Evolutionary conservation across 2,888 invertebrate genomes (phyloP).

Genomic region (Busseola fusca): DNA sequence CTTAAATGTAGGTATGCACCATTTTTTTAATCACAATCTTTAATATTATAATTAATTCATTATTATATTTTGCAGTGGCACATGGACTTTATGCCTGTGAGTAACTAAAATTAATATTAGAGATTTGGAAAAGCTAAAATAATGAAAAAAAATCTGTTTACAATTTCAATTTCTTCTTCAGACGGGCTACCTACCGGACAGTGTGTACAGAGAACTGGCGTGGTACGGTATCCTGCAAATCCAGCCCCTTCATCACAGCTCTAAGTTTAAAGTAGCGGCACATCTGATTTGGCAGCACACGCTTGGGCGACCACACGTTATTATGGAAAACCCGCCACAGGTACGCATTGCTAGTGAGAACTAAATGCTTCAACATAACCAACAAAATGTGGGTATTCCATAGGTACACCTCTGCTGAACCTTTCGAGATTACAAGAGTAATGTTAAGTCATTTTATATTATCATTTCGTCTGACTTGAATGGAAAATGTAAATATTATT

Average conservation of each 20-base stretch:
- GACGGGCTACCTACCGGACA: slow-evolving; percentile 86
- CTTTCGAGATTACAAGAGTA: background rate
- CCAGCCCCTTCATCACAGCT: slow-evolving; percentile 82
- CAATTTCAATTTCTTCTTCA: slow-evolving; percentile 54
- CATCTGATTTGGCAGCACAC: slow-evolving; percentile 86
- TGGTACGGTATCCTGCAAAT: slow-evolving; percentile 87
- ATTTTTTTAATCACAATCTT: background rate
- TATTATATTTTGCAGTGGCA: slow-evolving; percentile 80
- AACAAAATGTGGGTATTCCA: background rate
- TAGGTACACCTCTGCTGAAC: background rate
- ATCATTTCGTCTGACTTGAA: background rate
- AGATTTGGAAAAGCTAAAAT: background rate
- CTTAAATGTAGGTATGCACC: background rate
- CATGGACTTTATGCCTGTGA: slow-evolving; percentile 86
- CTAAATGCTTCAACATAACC: background rate
- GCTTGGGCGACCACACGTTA: slow-evolving; percentile 84
- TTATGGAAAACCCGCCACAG: slow-evolving; percentile 85
- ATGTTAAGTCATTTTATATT: background rate
- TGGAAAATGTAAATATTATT: background rate
- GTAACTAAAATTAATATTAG: slow-evolving; percentile 46
- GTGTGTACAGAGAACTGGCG: slow-evolving; percentile 84
- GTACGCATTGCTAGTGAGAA: slow-evolving; percentile 56
- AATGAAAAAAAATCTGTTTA: background rate
- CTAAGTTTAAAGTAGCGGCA: slow-evolving; percentile 83
- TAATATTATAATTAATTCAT: no score